These are phyloP conservation scores for Hozukius guyotensis DNA, from an alignment of 2,797 vertebrate genomes.

Conservation along the genomic window DNA sequence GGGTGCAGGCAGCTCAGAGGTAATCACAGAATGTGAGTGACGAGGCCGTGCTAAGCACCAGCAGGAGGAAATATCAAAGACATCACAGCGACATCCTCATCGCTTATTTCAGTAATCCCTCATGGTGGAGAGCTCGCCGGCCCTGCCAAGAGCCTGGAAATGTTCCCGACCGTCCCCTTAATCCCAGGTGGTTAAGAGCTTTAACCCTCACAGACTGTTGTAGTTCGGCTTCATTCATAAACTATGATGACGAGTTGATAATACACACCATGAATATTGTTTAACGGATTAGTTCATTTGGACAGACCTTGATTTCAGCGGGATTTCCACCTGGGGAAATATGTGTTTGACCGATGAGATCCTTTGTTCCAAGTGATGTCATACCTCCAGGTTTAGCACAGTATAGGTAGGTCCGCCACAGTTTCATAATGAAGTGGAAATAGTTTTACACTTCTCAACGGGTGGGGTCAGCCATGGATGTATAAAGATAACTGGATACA, in stretches of 20 bases:
- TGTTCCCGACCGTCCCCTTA: slow-evolving; percentile 1
- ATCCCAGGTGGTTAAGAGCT: slow-evolving; percentile 22
- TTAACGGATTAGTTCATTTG: neutral
- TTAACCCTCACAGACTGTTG: neutral
- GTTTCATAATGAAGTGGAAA: too few relatives aligned
- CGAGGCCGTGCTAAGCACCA: slow-evolving; percentile 20
- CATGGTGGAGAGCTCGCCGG: neutral
- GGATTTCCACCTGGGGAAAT: too few relatives aligned
- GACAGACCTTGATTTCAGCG: too few relatives aligned
- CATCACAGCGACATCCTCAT: slow-evolving; percentile 37
- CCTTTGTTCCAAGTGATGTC: too few relatives aligned
- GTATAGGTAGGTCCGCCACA: too few relatives aligned
- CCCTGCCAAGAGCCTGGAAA: slow-evolving; percentile 23
- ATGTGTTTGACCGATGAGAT: too few relatives aligned
- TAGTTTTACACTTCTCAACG: too few relatives aligned
- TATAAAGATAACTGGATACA: too few relatives aligned
- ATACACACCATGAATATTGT: neutral
- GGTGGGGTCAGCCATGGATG: too few relatives aligned
- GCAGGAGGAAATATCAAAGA: slow-evolving; percentile 30
- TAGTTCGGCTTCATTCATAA: slow-evolving; percentile 14
- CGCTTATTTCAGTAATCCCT: slow-evolving; percentile 54
- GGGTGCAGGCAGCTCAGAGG: slow-evolving; percentile 47
- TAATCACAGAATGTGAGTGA: slow-evolving; percentile 40
- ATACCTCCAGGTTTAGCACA: too few relatives aligned
- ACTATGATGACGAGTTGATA: neutral